Base-by-base conservation (phyloP, 2,113 vertebrate genomes). In the Oncorhynchus clarkii region DNA sequence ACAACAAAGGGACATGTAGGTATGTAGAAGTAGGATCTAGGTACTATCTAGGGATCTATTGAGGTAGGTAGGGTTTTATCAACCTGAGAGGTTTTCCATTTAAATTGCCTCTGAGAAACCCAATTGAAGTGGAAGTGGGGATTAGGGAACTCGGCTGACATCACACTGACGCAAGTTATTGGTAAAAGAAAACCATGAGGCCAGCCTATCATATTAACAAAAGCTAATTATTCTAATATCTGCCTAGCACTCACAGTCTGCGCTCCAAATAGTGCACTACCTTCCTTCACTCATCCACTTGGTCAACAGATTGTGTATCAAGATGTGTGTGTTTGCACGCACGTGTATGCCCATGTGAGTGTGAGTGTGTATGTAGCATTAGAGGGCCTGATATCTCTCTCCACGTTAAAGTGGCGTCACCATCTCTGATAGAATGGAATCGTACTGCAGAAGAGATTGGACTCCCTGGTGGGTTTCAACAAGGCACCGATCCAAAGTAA, bases 31-130 rank as follows among this genome's bases (percentile, higher is more conserved):
- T 45, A 45, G 39, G 9, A 45, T 45, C 9, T 45, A 11, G 39
- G 39, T 45, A 45, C 2, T 11, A 11, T 45, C 39, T 45, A 45
- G 39, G 39, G 39, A 45, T 45, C 39, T 24, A 65, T 66, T 11
- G 5, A 39, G 66, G 51, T 83, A 72, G 74, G 59, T 39, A 75
- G 73, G 27, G 68, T 84, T 74, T 78, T 76, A 84, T 80, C 78
- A 83, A 76, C n/a, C n/a, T 73, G 72, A 79, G n/a, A 72, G 71
- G 31, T 22, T 39, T 73, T 60, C 18, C 9, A 45, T 9, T 11
- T 45, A 45, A 9, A 45, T 45, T 45, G 39, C 39, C 9, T 45
- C 9, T 3, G 39, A 45, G 39, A 11, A 45, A 11, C 9, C 39
- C 39, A 39, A 39, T 39, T 39, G 39, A 39, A 39, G 39, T 39